Conservation (phyloP, 1,140 invertebrate genomes). For the Macrosteles quadrilineatus region DNA sequence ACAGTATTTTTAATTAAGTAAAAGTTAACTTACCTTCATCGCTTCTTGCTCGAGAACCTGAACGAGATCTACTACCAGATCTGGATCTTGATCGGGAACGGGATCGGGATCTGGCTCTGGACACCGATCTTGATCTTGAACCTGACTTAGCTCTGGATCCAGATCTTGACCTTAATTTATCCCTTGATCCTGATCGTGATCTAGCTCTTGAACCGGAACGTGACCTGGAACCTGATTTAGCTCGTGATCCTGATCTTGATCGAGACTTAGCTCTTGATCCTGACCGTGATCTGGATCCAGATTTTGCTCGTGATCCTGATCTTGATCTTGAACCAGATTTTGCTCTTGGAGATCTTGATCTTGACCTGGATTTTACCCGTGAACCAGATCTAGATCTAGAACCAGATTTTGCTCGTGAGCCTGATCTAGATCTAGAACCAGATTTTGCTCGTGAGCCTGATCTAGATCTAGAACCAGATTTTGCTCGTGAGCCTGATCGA, state of each 20-base stretch:
- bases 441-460: no score
- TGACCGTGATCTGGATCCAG: no score
- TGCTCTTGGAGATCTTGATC: slow-evolving; percentile 27
- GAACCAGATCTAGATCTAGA: slow-evolving; percentile 39
- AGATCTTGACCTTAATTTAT: slow-evolving; percentile 34
- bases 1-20: no score
- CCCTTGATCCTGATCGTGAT: slow-evolving; percentile 44
- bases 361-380: slow-evolving; percentile 43
- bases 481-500: no score
- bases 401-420: no score
- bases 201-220: slow-evolving; percentile 36
- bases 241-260: no score
- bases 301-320: no score
- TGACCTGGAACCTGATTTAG: no score
- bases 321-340: slow-evolving; percentile 40
- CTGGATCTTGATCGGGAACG: slow-evolving; percentile 39
- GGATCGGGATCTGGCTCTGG: slow-evolving; percentile 35
- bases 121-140: slow-evolving; percentile 35
- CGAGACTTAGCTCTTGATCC: no score
- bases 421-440: no score
- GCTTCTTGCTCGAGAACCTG: slow-evolving; percentile 35
- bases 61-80: slow-evolving; percentile 30
- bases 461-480: no score
- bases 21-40: not conserved
- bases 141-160: slow-evolving; percentile 35